These are phyloP conservation scores for Sialia sialis DNA, from an alignment of 2,113 vertebrate genomes.

Conservation along the genomic window DNA sequence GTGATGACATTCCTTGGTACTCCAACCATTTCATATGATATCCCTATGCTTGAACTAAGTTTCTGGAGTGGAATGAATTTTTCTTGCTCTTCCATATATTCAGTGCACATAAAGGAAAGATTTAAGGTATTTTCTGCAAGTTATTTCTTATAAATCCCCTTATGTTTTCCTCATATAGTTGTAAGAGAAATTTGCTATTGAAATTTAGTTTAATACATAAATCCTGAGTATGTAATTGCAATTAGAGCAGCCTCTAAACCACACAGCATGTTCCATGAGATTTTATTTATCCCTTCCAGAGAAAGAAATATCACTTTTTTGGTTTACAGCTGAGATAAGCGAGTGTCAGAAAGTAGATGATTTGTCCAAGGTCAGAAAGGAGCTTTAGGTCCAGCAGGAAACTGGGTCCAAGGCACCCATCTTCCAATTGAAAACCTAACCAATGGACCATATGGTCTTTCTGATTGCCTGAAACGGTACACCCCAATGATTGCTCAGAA, in stretches of 20 bases:
- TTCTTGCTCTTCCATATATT: background rate
- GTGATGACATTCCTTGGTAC: background rate
- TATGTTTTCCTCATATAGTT: background rate
- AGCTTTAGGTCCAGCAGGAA: background rate
- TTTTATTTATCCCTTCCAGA: background rate
- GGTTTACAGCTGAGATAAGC: background rate
- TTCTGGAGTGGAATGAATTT: background rate
- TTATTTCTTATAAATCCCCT: background rate
- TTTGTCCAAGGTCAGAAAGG: background rate
- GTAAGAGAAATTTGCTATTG: background rate
- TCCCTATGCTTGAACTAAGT: background rate
- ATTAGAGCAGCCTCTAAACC: background rate
- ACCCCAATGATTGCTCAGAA: background rate
- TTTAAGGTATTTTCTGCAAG: background rate
- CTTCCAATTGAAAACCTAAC: background rate
- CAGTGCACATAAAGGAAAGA: background rate
- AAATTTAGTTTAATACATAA: background rate
- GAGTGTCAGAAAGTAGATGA: background rate
- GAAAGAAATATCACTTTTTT: background rate
- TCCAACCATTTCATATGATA: background rate
- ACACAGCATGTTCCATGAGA: fast-evolving
- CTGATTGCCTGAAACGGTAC: background rate
- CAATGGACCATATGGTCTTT: background rate
- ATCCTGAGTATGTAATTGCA: background rate
- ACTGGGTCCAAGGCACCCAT: background rate